Evolutionary conservation across 2,888 invertebrate species (phyloP), one percentile per base, ranked within the genome.

Genomic region (Oasisia sp.): DNA sequence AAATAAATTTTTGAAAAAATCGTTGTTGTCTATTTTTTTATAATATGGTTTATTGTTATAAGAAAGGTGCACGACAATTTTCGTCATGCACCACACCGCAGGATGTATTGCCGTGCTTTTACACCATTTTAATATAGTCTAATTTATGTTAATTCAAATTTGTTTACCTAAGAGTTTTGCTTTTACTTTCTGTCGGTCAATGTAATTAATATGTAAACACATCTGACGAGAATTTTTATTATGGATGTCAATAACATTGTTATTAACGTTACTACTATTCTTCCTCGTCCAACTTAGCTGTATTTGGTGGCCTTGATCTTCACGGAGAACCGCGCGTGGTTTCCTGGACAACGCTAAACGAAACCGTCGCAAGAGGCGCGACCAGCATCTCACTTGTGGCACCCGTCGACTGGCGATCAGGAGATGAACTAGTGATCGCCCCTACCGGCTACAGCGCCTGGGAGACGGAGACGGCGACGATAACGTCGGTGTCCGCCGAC

Each of bases 261-360:
- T 50, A 50, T 50, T 50, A 50, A 9, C 14, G 50, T 50, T 27
- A 74, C 7, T 74, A 74, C 14, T 74, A 5, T 74, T n/a, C 74
- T 27, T 74, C 74, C 74, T 74, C n/a, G 27, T 56, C 50, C 50
- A 38, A 94, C 58, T 93, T 95, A 89, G 95, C 91, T 44, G 94
- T 94, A n/a, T 94, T 93, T 89, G 94, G 94, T 32, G 94, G 92
- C 45, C 92, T 94, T 19, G 94, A 94, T 32, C 58, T 94, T 19
- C 93, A 94, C 92, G 94, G 94, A 19, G 45, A 74, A 32, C 91
- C 91, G 38, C 91, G 92, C 44, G 58, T n/a, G 19, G 92, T 92
- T 8, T 89, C 93, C 2, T 94, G 94, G 94, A 94, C 94, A n/a
- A 74, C 91, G 27, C 92, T 94, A 44, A 92, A n/a, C 14, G 3